Percentiles rank a stretch among this genome's conserved stretches.
Conservation (phyloP, 1,140 invertebrate genomes). For the Pissodes strobi region DNA sequence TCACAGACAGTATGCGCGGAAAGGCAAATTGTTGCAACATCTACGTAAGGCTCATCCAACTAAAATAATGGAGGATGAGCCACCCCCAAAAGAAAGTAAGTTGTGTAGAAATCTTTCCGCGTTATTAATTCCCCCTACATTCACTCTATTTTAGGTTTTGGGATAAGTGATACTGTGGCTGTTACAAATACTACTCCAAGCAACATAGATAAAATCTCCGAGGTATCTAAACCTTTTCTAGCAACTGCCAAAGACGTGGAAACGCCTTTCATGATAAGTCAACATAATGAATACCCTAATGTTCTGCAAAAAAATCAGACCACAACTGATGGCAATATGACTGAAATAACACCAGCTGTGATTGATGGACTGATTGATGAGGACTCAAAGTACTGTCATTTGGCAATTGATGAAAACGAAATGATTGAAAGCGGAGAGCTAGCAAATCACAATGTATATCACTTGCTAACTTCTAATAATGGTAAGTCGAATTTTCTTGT, state of each 20-base stretch:
- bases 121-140: not conserved
- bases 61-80: slow-evolving; percentile 25
- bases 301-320: slow-evolving; percentile 31
- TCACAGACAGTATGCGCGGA: slow-evolving; percentile 83
- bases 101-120: no score
- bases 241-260: not conserved
- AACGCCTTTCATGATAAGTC: not conserved
- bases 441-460: slow-evolving; percentile 42
- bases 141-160: not conserved
- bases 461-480: slow-evolving; percentile 46
- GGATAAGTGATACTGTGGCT: no score
- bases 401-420: slow-evolving; percentile 39
- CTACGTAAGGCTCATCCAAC: slow-evolving; percentile 72
- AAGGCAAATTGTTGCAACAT: slow-evolving; percentile 81
- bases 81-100: slow-evolving; percentile 17
- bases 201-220: not conserved
- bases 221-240: not conserved
- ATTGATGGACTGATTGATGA: slow-evolving; percentile 31
- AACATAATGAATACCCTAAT: slow-evolving; percentile 3
- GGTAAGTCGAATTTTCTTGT: slow-evolving; percentile 29
- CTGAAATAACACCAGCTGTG: slow-evolving; percentile 22
- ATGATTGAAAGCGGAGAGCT: slow-evolving; percentile 37
- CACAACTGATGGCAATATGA: slow-evolving; percentile 32
- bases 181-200: not conserved
- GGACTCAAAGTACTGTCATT: slow-evolving; percentile 43